A percentile compares a stretch with the other conserved stretches of the same genome.
These are phyloP conservation scores for Coleophora deauratella DNA, from an alignment of 2,888 invertebrate genomes.

Conservation along the genomic window DNA sequence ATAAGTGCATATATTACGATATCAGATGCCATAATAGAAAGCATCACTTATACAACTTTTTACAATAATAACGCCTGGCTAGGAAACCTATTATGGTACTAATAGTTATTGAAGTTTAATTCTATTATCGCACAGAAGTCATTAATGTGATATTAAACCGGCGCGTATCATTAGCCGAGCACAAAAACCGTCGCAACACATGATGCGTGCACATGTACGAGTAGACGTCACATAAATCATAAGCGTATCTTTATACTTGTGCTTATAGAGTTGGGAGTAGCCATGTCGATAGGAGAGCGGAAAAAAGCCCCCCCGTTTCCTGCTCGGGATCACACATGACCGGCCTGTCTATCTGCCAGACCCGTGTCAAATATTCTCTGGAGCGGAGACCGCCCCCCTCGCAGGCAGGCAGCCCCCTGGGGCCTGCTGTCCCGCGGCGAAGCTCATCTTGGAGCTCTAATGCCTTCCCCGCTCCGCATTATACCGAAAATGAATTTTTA, in stretches of 20 bases:
- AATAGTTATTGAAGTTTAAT: slow-evolving; percentile 30
- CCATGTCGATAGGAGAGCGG: slow-evolving; percentile 63
- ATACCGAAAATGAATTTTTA: slow-evolving; percentile 64
- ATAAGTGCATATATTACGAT: slow-evolving; percentile 19
- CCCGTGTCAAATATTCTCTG: slow-evolving; percentile 75
- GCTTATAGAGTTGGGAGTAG: slow-evolving; percentile 47
- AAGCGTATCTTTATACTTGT: slow-evolving; percentile 59
- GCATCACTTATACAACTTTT: slow-evolving; percentile 11
- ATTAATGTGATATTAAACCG: slow-evolving; percentile 41
- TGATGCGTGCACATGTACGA: slow-evolving; percentile 64
- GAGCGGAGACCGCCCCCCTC: slow-evolving; percentile 68
- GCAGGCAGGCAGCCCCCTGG: slow-evolving; percentile 60
- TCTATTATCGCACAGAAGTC: slow-evolving; percentile 36
- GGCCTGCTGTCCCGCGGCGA: slow-evolving; percentile 70
- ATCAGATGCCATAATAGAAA: slow-evolving; percentile 13
- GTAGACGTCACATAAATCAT: slow-evolving; percentile 65
- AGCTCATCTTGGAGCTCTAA: slow-evolving; percentile 72
- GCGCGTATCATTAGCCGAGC: slow-evolving; percentile 44
- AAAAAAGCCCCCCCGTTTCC: slow-evolving; percentile 70
- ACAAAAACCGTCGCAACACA: slow-evolving; percentile 52
- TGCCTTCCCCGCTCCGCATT: slow-evolving; percentile 62
- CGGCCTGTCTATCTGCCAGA: slow-evolving; percentile 75
- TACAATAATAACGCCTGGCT: slow-evolving; percentile 23
- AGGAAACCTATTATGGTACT: slow-evolving; percentile 28
- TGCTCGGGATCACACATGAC: slow-evolving; percentile 73